A percentile compares a stretch with the other conserved stretches of the same genome.
phyloP scores from a whole-genome alignment of 2,113 vertebrate genomes.

The Sylvilagus bachmani region DNA sequence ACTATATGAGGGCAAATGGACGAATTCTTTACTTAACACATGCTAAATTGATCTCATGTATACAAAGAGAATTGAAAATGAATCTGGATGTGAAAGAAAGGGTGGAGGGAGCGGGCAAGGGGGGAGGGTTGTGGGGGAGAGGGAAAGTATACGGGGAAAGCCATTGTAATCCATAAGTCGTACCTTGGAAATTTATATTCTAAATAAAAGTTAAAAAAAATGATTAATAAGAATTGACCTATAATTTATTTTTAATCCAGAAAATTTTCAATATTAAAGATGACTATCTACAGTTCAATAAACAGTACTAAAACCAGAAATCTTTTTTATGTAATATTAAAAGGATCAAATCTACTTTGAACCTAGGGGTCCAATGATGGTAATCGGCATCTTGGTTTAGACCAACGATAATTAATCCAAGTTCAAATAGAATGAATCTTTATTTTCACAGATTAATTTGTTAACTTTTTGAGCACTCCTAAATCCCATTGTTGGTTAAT shows the following conservation, averaged over 20 bases:
- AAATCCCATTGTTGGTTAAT: constrained; percentile 9
- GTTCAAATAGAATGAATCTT: constrained; percentile 39
- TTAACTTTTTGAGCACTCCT: background rate
- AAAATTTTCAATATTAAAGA: constrained; percentile 53
- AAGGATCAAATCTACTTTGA: constrained; percentile 46
- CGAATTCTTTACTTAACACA: no score
- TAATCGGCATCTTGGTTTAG: background rate
- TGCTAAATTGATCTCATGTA: no score
- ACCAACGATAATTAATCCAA: constrained; percentile 49
- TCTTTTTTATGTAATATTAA: constrained; percentile 26
- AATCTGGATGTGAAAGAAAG: no score
- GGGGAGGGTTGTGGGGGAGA: no score
- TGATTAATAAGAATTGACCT: constrained; percentile 58
- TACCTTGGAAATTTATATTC: no score
- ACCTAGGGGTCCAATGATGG: background rate
- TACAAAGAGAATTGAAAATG: no score
- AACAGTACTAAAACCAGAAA: constrained; percentile 19
- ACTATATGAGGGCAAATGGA: no score
- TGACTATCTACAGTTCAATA: constrained; percentile 1
- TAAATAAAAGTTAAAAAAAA: no score
- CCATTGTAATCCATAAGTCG: no score
- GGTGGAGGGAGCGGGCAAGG: no score
- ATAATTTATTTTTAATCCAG: constrained; percentile 44
- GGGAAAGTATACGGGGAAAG: no score
- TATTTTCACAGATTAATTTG: background rate